phyloP scores from a whole-genome alignment of 2,797 vertebrate species.

The Oreortyx pictus region DNA sequence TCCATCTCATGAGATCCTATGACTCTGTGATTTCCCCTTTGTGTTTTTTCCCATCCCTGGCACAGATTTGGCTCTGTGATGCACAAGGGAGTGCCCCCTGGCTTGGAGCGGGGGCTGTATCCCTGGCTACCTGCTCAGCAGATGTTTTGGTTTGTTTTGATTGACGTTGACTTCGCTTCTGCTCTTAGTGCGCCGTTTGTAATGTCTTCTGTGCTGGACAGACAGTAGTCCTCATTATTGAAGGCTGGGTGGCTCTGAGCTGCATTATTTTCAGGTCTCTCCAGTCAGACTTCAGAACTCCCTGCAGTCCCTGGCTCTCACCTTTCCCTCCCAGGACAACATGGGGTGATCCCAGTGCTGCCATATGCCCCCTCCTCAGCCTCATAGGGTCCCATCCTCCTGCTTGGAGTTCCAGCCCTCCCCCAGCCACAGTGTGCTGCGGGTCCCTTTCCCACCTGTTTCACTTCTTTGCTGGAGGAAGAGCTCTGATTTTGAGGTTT shows the following conservation, averaged over 20 bases:
- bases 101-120: slow-evolving; percentile 5
- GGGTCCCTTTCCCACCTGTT: not conserved
- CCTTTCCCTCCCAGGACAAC: slow-evolving; percentile 23
- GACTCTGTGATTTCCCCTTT: not conserved
- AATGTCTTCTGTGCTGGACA: not conserved
- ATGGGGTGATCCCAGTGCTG: slow-evolving; percentile 2
- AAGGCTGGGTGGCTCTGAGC: not conserved
- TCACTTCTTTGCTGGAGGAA: not conserved
- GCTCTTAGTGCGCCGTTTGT: slow-evolving; percentile 52
- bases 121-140: slow-evolving; percentile 65
- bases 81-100: not conserved
- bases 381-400: not conserved
- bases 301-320: not conserved
- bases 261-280: slow-evolving; percentile 27
- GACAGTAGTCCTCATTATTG: not conserved
- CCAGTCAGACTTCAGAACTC: not conserved
- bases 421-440: not conserved
- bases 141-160: slow-evolving; percentile 59
- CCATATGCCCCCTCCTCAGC: not conserved
- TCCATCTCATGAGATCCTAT: too few relatives aligned
- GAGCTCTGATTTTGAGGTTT: not conserved
- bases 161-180: slow-evolving; percentile 44
- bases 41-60: not conserved
- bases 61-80: not conserved
- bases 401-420: not conserved